These are phyloP conservation scores for Xylocampa areola DNA, from an alignment of 2,888 invertebrate species.

Conservation along the genomic window DNA sequence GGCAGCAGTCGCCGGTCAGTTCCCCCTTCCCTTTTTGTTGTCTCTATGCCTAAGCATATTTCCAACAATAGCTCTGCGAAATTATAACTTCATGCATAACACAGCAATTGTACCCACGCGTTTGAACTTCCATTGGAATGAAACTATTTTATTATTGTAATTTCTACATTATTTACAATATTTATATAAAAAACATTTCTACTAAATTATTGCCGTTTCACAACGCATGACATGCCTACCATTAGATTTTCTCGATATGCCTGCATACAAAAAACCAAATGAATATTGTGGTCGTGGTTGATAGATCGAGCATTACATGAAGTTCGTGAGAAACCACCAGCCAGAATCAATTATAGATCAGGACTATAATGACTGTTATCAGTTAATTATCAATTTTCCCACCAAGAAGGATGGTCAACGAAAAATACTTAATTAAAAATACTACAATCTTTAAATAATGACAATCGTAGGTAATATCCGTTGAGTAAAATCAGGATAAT, in stretches of 20 bases:
- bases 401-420: no score
- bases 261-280: neutral
- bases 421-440: no score
- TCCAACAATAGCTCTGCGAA: conserved; percentile 84
- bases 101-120: conserved; percentile 45
- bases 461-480: no score
- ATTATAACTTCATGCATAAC: conserved; percentile 68
- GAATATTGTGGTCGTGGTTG: neutral
- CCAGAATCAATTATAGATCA: neutral
- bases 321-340: neutral
- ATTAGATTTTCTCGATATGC: conserved; percentile 2
- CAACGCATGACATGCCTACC: no score
- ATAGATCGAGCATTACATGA: neutral
- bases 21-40: conserved; percentile 67
- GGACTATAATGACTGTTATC: neutral
- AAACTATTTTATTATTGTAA: no score
- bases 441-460: no score
- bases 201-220: no score
- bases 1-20: conserved; percentile 87
- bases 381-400: neutral
- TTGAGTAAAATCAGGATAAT: conserved; percentile 24
- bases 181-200: no score
- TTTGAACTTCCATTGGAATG: conserved; percentile 57
- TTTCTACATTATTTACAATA: no score
- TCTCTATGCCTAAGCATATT: conserved; percentile 69